These are phyloP conservation scores for Manacus vitellinus DNA, from an alignment of 2,113 vertebrate species.

Conservation along the genomic window DNA sequence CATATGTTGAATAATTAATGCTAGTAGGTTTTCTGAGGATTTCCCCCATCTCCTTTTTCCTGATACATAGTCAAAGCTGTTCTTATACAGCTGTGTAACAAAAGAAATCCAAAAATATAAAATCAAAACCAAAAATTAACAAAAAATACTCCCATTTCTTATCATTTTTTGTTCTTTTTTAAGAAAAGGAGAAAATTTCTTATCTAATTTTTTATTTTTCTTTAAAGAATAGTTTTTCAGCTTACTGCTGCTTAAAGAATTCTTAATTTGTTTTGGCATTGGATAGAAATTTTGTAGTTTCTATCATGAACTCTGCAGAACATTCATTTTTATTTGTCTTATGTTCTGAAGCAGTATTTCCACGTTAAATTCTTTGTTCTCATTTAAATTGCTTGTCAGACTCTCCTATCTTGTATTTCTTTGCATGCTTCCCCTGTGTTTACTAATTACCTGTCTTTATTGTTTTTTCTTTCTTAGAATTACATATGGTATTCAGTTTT, in stretches of 20 bases:
- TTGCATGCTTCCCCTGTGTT: not conserved
- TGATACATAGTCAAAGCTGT: not conserved
- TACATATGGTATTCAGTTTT: not conserved
- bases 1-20: conserved; percentile 19
- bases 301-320: not conserved
- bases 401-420: not conserved
- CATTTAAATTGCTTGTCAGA: not conserved
- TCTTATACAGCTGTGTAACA: not conserved
- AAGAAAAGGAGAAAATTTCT: not conserved
- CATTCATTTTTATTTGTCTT: not conserved
- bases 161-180: not conserved
- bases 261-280: not conserved
- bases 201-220: not conserved
- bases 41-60: not conserved
- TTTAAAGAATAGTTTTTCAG: not conserved
- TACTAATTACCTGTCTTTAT: not conserved
- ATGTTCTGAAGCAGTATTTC: not conserved
- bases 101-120: not conserved
- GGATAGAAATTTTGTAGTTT: not conserved
- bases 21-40: not conserved
- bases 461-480: not conserved
- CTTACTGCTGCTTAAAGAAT: not conserved
- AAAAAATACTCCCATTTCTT: accelerated
- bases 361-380: not conserved
- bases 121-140: not conserved